Conservation (phyloP, 2,113 vertebrate species). For the Erinaceus europaeus region DNA sequence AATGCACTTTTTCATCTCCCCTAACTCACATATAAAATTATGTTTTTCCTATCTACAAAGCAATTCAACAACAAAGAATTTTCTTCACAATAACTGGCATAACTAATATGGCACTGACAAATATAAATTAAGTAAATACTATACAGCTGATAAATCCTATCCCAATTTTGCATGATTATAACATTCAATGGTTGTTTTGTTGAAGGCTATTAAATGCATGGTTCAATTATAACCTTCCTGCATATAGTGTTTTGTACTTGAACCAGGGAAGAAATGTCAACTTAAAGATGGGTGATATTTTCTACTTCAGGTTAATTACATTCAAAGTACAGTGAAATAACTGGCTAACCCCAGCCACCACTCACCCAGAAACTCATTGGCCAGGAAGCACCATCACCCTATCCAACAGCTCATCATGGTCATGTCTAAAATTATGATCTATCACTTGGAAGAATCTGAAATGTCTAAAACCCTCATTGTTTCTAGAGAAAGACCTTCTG, state of each 20-base stretch:
- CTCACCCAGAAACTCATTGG: not conserved
- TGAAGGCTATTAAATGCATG: not conserved
- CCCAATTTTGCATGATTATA: not conserved
- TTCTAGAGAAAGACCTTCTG: constrained; percentile 27
- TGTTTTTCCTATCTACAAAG: not conserved
- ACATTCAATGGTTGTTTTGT: not conserved
- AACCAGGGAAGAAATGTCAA: constrained; percentile 17
- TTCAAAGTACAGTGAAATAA: not conserved
- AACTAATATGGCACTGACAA: not conserved
- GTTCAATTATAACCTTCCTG: not conserved
- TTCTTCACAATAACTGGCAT: not conserved
- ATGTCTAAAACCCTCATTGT: not conserved
- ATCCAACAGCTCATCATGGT: not conserved
- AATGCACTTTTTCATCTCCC: not conserved
- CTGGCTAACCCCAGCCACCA: not conserved
- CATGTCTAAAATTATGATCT: not conserved
- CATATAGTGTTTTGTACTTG: not conserved
- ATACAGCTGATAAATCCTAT: not conserved
- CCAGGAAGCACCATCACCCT: not conserved
- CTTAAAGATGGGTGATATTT: constrained; percentile 3
- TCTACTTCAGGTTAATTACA: constrained; percentile 35
- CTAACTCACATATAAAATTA: not conserved
- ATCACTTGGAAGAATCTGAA: not conserved
- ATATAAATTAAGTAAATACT: not conserved
- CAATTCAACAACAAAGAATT: not conserved